Conservation (phyloP, 2,113 vertebrate genomes). For the Uropsilus gracilis region DNA sequence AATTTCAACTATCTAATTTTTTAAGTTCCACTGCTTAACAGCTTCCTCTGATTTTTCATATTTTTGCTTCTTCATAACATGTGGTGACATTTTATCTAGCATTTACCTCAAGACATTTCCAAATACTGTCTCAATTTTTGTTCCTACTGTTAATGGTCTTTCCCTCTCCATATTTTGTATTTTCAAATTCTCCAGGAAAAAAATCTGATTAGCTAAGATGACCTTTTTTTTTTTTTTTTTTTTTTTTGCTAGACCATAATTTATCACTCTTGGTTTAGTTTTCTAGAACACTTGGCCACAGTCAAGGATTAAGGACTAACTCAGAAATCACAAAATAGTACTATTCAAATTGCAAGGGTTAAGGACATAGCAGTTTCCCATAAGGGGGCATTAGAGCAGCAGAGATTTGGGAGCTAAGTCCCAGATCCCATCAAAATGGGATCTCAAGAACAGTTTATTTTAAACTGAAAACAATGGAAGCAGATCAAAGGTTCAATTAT, state of each 20-base stretch:
- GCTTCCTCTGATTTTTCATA: not conserved
- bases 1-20: not conserved
- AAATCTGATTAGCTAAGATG: not conserved
- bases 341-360: not conserved
- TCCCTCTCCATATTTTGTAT: not conserved
- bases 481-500: not conserved
- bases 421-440: not conserved
- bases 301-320: not conserved
- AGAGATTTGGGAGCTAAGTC: not conserved
- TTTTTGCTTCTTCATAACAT: not conserved
- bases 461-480: not conserved
- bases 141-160: not conserved
- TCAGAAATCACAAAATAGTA: constrained; percentile 21
- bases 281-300: not conserved
- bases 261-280: not conserved
- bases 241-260: not conserved
- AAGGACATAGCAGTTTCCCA: not conserved
- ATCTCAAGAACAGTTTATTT: not conserved
- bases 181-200: not conserved
- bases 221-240: not conserved
- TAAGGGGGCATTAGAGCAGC: not conserved
- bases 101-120: not conserved
- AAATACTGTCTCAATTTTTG: not conserved
- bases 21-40: not conserved
- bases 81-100: not conserved